phyloP scores from a whole-genome alignment of 2,888 invertebrate genomes.

The Pteria penguin region DNA sequence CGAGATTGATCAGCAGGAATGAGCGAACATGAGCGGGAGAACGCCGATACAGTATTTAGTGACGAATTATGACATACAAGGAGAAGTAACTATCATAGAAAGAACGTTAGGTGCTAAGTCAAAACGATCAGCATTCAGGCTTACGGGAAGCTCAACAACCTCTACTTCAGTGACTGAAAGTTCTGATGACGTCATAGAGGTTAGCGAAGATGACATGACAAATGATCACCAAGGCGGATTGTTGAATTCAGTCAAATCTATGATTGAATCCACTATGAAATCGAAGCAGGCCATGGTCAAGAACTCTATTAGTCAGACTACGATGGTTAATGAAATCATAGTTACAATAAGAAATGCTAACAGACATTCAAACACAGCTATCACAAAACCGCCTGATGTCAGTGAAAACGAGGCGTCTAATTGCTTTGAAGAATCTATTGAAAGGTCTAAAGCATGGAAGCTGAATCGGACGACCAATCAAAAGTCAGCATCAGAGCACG shows the following conservation, averaged over 20 bases:
- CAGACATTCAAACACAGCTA: background rate
- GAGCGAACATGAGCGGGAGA: background rate
- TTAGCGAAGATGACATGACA: background rate
- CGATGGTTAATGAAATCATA: conserved; percentile 1
- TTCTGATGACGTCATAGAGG: background rate
- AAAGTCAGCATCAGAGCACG: too few species aligned
- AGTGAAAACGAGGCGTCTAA: too few species aligned
- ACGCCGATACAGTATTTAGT: background rate
- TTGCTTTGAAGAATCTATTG: too few species aligned
- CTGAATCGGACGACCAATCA: too few species aligned
- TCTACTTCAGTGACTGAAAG: background rate
- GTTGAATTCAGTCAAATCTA: conserved; percentile 5
- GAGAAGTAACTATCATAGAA: background rate
- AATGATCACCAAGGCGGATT: background rate
- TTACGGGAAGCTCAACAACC: background rate
- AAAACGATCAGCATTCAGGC: background rate
- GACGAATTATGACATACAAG: background rate
- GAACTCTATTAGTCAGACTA: background rate
- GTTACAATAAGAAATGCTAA: background rate
- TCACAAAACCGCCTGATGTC: too few species aligned
- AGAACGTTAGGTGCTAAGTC: background rate
- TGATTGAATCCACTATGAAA: conserved; percentile 3
- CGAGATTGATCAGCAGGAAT: conserved; percentile 1
- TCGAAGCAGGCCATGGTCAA: background rate
- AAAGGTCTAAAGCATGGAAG: too few species aligned